Base-by-base conservation (phyloP, 2,113 vertebrate genomes). In the Oceanites oceanicus region DNA sequence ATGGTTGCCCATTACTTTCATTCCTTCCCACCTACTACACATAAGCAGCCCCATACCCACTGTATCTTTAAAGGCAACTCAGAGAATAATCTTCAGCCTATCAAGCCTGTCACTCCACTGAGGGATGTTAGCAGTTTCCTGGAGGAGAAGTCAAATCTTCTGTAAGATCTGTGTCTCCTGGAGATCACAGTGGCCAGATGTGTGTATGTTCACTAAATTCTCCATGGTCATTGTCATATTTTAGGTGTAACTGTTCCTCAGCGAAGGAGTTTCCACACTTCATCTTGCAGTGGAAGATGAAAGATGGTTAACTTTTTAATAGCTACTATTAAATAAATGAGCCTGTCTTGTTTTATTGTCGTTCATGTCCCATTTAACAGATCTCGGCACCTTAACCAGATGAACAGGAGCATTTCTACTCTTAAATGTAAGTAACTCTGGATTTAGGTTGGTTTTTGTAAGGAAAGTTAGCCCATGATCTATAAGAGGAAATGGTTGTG, bases 161-260 rank as follows among this genome's bases (percentile, higher is more conserved):
- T 17, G 15, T 11, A 13, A 56, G 30, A 42, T 70, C 50, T n/a
- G 5, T 21, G n/a, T 40, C n/a, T 44, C 9, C 34, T 75, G 66
- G 26, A 75, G 42, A 21, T 7, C 25, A 22, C 27, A 10, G 26
- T 25, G 42, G 23, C 21, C 73, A 47, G 62, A 22, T 0, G 0
- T 17, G 0, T 15, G 74, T 49, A 27, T 3, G 7, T 52, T 70
- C 40, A 49, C 65, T 77, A 4, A 59, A 44, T 56, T 76, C 38
- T 42, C 13, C 2, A 0, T 49, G 36, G 22, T 74, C 19, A 4
- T 74, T 0, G 0, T 32, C 14, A 3, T 38, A 16, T 63, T 67
- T 75, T 34, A 47, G 15, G 38, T 49, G 40, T 36, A 47, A 2
- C 20, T 1, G 0, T 38, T 88, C 13, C 49, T 85, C 42, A 67